These are phyloP conservation scores for Mesorhabditis spiculigera DNA, from an alignment of 2,888 invertebrate genomes.

Conservation along the genomic window DNA sequence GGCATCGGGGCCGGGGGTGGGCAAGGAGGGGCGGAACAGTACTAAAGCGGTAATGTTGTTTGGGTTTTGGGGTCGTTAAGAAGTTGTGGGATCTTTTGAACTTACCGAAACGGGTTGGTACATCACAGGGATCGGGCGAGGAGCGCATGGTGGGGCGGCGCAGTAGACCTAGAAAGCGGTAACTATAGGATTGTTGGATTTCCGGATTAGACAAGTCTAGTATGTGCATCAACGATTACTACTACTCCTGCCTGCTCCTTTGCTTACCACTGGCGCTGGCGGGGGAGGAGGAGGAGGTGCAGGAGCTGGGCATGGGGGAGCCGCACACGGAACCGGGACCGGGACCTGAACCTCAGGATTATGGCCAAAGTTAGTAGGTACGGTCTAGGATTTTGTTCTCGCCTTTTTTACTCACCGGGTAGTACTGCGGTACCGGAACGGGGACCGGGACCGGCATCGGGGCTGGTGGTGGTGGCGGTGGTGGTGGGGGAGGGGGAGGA, in stretches of 20 bases:
- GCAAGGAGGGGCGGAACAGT: background rate
- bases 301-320: background rate
- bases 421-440: background rate
- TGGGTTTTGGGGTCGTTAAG: no score
- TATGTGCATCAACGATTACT: no score
- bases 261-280: no score
- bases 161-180: background rate
- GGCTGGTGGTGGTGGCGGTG: background rate
- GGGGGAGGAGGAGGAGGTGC: background rate
- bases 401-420: background rate
- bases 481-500: background rate
- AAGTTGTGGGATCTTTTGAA: no score
- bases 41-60: background rate
- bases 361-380: no score
- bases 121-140: slow-evolving; percentile 2
- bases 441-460: background rate
- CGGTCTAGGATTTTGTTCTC: no score
- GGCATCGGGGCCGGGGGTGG: slow-evolving; percentile 1
- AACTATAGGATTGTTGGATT: no score
- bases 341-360: background rate
- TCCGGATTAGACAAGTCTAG: no score
- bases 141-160: slow-evolving; percentile 3
- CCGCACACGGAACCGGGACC: background rate
- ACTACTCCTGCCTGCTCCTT: no score
- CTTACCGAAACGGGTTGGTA: background rate